Percentiles rank a stretch among this genome's conserved stretches.
Conservation (phyloP, 1,140 invertebrate species). For the Drosophila ananassae region DNA sequence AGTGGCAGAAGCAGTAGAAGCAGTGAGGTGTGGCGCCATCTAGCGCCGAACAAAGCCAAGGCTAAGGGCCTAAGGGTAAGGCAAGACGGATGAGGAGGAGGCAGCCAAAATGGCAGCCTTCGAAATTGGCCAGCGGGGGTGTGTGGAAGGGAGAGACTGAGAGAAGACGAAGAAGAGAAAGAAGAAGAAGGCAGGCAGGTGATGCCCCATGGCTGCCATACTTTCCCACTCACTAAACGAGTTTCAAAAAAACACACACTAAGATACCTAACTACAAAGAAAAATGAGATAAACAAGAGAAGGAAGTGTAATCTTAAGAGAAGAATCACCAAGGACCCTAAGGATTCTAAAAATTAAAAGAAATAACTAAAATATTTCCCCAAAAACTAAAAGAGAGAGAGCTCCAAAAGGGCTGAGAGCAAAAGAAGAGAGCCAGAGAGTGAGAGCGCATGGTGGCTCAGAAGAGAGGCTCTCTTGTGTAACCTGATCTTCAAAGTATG, state of each 20-base stretch:
- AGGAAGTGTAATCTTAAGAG: not conserved
- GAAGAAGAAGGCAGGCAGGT: conserved; percentile 13
- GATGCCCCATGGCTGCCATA: conserved; percentile 12
- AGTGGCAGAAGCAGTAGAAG: conserved; percentile 4
- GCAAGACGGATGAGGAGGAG: conserved; percentile 5
- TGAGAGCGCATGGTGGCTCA: not conserved
- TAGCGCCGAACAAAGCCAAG: conserved; percentile 38
- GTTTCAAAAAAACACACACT: conserved; percentile 29
- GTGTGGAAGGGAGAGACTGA: no score
- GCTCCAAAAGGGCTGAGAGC: conserved; percentile 22
- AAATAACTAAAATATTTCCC: not conserved
- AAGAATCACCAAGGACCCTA: no score
- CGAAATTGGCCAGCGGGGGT: no score
- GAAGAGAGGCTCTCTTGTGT: conserved; percentile 48
- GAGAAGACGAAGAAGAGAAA: not conserved
- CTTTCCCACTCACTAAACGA: conserved; percentile 45
- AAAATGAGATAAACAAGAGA: not conserved
- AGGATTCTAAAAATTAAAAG: no score
- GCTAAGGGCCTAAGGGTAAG: conserved; percentile 40
- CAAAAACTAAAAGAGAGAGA: not conserved
- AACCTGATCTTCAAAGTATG: conserved; percentile 56
- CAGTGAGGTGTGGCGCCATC: conserved; percentile 51
- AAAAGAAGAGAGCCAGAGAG: conserved; percentile 9
- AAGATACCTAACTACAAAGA: not conserved
- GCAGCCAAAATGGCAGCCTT: conserved; percentile 55